Evolutionary conservation across 2,113 vertebrate species (phyloP), one percentile per base, ranked within the genome.

Genomic region (Synodontis membranacea): DNA sequence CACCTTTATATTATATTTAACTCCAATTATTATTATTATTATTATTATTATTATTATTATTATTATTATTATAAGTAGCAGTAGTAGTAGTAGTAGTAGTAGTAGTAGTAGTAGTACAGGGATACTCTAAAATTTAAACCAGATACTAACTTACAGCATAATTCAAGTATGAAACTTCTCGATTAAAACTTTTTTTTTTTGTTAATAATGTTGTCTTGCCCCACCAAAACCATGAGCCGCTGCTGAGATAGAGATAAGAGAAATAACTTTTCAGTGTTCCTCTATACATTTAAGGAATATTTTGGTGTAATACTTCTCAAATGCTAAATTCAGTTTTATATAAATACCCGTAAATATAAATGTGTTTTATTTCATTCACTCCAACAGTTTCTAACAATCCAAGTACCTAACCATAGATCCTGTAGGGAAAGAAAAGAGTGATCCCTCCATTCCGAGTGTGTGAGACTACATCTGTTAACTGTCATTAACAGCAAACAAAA

Each of bases 401-500:
- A 4, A 11, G 5, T 75, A 3, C 39, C 17, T 28, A 25, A 46
- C 23, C 3, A 75, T 44, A 44, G 70, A 14, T 46, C 23, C 10
- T 25, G 25, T 50, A 48, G 11, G 15, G 28, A 44, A 74, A 72
- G 34, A n/a, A n/a, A n/a, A n/a, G n/a, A n/a, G n/a, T n/a, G n/a
- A n/a, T n/a, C n/a, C n/a, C n/a, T 42, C 25, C 17, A 15, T 3
- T 56, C 25, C 74, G 74, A 74, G 8, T 12, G 25, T 52, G 15
- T 76, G 23, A 68, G 81, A 75, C 39, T 42, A 64, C 31, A 68
- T 62, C 60, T 82, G 39, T 54, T 46, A 74, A 75, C 52, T 31
- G 62, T 80, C 68, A 88, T 84, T 88, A 82, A 88, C 52, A 80
- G 74, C 82, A 87, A 84, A 87, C 82, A 88, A 72, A 52, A 72